Evolutionary conservation across 2,888 invertebrate genomes (phyloP).

Genomic region (Cerceris ruficornis): DNA sequence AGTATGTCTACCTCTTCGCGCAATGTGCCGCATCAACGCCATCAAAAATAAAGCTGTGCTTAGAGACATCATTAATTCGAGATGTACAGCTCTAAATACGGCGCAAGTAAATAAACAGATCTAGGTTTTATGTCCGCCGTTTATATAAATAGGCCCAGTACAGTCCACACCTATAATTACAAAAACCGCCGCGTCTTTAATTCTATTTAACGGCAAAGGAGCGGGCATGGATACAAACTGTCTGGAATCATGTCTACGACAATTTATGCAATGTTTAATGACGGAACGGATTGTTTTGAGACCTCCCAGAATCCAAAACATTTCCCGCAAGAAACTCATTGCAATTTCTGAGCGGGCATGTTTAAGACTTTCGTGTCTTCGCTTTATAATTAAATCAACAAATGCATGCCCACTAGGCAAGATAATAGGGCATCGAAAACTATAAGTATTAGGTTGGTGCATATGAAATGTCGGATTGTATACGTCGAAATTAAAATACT

Average conservation of each 20-base stretch:
- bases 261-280: conserved; percentile 30
- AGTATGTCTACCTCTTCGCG: conserved; percentile 38
- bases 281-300: conserved; percentile 32
- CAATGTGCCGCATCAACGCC: conserved; percentile 37
- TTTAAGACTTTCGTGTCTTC: conserved; percentile 35
- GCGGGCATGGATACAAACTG: conserved; percentile 20
- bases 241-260: conserved; percentile 28
- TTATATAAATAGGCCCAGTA: conserved; percentile 73
- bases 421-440: too few relatives aligned
- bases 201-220: conserved; percentile 28
- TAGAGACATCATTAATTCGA: conserved; percentile 72
- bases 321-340: conserved; percentile 42
- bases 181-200: conserved; percentile 33
- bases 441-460: too few relatives aligned
- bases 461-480: too few relatives aligned
- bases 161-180: conserved; percentile 70
- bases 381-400: conserved; percentile 43
- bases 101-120: conserved; percentile 77
- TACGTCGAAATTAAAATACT: too few relatives aligned
- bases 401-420: conserved; percentile 46
- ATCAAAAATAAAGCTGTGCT: conserved; percentile 68
- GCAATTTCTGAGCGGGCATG: conserved; percentile 47
- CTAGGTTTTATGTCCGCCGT: conserved; percentile 65
- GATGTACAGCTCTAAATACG: conserved; percentile 73
- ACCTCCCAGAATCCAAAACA: conserved; percentile 46